These are phyloP conservation scores for Fistularia tabacaria DNA, from an alignment of 2,797 vertebrate genomes.

Conservation along the genomic window DNA sequence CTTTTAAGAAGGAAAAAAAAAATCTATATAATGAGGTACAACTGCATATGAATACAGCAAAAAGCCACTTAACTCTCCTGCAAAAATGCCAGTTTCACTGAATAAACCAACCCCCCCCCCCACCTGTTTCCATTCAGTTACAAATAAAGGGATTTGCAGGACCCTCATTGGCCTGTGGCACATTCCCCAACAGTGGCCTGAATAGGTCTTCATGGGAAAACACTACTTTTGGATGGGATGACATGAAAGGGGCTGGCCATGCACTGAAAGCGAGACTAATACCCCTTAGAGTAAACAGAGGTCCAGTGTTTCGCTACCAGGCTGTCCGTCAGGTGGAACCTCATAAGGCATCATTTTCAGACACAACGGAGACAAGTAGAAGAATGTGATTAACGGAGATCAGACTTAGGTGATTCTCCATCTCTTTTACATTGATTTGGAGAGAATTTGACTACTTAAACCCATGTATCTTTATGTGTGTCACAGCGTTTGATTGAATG, in stretches of 20 bases:
- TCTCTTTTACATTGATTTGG: slow-evolving; percentile 49
- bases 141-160: slow-evolving; percentile 56
- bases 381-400: too few species aligned
- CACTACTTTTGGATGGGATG: slow-evolving; percentile 63
- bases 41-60: slow-evolving; percentile 30
- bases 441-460: slow-evolving; percentile 23
- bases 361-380: too few species aligned
- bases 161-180: slow-evolving; percentile 51
- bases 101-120: slow-evolving; percentile 52
- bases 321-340: slow-evolving; percentile 51
- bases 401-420: too few species aligned
- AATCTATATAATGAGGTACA: slow-evolving; percentile 7
- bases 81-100: slow-evolving; percentile 32
- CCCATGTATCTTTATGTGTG: slow-evolving; percentile 3
- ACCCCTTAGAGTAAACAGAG: slow-evolving; percentile 58
- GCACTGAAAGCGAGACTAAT: slow-evolving; percentile 69
- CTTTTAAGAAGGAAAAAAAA: slow-evolving; percentile 13
- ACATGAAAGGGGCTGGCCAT: slow-evolving; percentile 70
- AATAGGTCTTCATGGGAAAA: slow-evolving; percentile 71
- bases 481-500: slow-evolving; percentile 36
- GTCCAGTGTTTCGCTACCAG: slow-evolving; percentile 50
- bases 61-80: slow-evolving; percentile 33
- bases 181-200: slow-evolving; percentile 59
- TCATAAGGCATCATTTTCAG: not conserved
- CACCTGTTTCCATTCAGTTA: slow-evolving; percentile 61